Evolutionary conservation across 2,797 vertebrate species (phyloP).

Genomic region (Rhinichthys osculus): DNA sequence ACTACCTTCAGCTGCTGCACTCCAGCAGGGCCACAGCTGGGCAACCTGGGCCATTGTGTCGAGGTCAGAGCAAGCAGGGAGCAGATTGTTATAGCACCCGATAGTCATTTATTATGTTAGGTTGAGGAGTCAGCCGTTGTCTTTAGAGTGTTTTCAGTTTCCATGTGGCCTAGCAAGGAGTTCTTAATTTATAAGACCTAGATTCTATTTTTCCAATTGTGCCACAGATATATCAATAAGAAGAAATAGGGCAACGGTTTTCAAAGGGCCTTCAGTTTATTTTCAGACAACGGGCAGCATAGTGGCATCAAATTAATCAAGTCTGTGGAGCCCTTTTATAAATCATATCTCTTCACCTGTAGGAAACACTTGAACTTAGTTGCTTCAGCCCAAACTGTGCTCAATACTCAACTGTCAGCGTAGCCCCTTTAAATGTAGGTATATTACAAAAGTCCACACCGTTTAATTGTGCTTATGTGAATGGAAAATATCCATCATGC

Average conservation of each 20-base stretch:
- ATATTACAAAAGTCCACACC: slow-evolving; percentile 17
- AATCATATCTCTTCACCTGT: slow-evolving; percentile 59
- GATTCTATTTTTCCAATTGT: slow-evolving; percentile 64
- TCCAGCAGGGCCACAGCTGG: slow-evolving; percentile 72
- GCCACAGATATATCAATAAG: slow-evolving; percentile 64
- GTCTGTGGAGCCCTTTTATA: slow-evolving; percentile 56
- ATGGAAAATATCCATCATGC: slow-evolving; percentile 56
- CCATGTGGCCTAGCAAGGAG: slow-evolving; percentile 59
- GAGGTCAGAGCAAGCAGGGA: slow-evolving; percentile 75
- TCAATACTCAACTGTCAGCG: slow-evolving; percentile 41
- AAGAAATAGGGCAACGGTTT: slow-evolving; percentile 61
- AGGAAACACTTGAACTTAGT: slow-evolving; percentile 56
- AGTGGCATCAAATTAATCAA: slow-evolving; percentile 61
- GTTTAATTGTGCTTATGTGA: slow-evolving; percentile 47
- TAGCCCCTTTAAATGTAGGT: slow-evolving; percentile 17
- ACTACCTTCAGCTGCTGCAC: slow-evolving; percentile 81
- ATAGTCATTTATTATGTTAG: slow-evolving; percentile 79
- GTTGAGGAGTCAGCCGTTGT: slow-evolving; percentile 58
- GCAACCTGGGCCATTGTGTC: slow-evolving; percentile 78
- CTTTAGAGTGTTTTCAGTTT: slow-evolving; percentile 53
- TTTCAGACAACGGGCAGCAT: slow-evolving; percentile 51
- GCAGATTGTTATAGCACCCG: slow-evolving; percentile 76
- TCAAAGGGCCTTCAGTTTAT: slow-evolving; percentile 59
- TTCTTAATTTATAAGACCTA: slow-evolving; percentile 64
- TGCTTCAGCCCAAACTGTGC: slow-evolving; percentile 47